Evolutionary conservation across 2,797 vertebrate species (phyloP).

Genomic region (Tragelaphus eurycerus): DNA sequence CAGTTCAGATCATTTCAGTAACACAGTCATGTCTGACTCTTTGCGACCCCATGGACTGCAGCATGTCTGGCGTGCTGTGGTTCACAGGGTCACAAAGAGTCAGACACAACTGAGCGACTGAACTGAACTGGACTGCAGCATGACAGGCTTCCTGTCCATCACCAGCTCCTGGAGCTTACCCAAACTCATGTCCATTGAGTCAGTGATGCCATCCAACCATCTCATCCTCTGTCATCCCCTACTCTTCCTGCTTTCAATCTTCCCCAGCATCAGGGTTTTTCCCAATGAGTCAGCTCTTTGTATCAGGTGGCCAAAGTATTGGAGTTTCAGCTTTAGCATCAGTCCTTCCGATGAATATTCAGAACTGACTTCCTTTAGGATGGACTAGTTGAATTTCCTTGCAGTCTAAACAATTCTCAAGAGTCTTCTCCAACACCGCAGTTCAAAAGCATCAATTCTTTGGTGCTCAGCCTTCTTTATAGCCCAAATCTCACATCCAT

Average conservation of each 20-base stretch:
- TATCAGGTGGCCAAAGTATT: background rate
- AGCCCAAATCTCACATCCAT: too few relatives aligned
- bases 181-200: background rate
- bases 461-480: too few relatives aligned
- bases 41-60: background rate
- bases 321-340: background rate
- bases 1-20: background rate
- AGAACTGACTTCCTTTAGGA: background rate
- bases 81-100: too few relatives aligned
- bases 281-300: background rate
- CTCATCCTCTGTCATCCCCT: background rate
- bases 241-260: background rate
- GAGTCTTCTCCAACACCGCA: background rate
- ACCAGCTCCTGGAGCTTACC: accelerated
- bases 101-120: too few relatives aligned
- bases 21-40: background rate
- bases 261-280: background rate
- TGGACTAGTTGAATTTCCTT: background rate
- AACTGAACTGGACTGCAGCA: too few relatives aligned
- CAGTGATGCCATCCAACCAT: background rate
- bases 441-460: too few relatives aligned
- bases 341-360: background rate
- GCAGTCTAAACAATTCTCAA: background rate
- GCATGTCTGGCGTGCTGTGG: too few relatives aligned
- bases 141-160: background rate